These are phyloP conservation scores for Trachelus stipa DNA, from an alignment of 2,888 invertebrate species.

Conservation along the genomic window DNA sequence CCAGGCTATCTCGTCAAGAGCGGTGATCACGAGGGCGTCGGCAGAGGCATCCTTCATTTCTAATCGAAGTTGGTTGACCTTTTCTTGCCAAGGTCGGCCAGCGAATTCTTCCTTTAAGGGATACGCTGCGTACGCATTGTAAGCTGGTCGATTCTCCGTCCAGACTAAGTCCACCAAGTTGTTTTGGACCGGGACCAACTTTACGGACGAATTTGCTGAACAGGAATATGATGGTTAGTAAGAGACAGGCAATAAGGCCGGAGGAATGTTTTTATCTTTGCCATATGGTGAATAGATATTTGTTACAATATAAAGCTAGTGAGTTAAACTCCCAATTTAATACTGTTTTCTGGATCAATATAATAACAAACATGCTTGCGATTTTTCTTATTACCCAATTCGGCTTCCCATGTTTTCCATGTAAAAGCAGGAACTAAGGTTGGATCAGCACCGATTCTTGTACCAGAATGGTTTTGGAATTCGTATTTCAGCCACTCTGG, in stretches of 20 bases:
- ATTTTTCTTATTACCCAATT: slow-evolving; percentile 64
- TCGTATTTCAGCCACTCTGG: slow-evolving; percentile 75
- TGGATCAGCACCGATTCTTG: slow-evolving; percentile 81
- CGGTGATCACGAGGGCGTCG: slow-evolving; percentile 85
- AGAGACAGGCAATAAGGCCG: neutral
- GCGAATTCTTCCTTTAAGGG: slow-evolving; percentile 71
- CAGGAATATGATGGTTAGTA: slow-evolving; percentile 6
- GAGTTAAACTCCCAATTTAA: neutral
- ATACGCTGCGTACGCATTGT: slow-evolving; percentile 71
- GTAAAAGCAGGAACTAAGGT: slow-evolving; percentile 76
- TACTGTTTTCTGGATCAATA: neutral
- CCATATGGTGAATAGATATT: neutral
- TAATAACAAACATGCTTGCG: neutral
- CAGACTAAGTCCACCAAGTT: slow-evolving; percentile 86
- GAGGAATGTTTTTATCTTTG: too few relatives aligned
- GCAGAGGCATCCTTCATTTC: slow-evolving; percentile 74
- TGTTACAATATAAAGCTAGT: neutral
- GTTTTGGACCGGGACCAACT: slow-evolving; percentile 71
- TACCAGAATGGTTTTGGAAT: slow-evolving; percentile 63
- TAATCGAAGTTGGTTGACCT: slow-evolving; percentile 76
- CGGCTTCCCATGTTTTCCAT: slow-evolving; percentile 73
- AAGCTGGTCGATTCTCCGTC: slow-evolving; percentile 74
- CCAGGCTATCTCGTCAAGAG: slow-evolving; percentile 91
- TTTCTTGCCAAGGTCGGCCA: slow-evolving; percentile 80
- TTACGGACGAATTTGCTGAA: slow-evolving; percentile 66